A percentile compares a stretch with the other conserved stretches of the same genome.
Conservation (phyloP, 2,797 vertebrate genomes). For the Enteromius paludinosus region DNA sequence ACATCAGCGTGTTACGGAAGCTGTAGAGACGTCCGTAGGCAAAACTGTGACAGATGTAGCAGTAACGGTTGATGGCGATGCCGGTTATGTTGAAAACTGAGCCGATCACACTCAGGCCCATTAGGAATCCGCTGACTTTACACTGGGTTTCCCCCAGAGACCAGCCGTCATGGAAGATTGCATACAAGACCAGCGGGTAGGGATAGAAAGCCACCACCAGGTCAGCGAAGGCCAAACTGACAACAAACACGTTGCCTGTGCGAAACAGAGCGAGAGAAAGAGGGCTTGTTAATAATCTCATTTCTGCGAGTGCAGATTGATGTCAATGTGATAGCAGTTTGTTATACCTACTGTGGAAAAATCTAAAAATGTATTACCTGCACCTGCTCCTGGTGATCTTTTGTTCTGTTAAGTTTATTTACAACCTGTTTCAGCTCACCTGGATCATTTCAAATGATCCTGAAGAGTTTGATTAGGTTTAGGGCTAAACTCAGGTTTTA, state of each 20-base stretch:
- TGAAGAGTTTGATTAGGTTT: not conserved
- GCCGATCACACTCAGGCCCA: constrained; percentile 86
- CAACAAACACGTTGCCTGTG: constrained; percentile 82
- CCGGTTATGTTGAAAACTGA: constrained; percentile 88
- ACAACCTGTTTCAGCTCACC: not conserved
- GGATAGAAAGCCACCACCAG: constrained; percentile 83
- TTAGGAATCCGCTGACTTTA: constrained; percentile 84
- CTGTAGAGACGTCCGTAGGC: constrained; percentile 83
- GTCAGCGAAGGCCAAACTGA: constrained; percentile 82
- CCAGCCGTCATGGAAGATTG: constrained; percentile 83
- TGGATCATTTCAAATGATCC: not conserved
- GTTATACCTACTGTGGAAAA: not conserved
- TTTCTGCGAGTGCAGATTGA: not conserved
- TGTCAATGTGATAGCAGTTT: not conserved
- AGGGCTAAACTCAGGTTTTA: not conserved
- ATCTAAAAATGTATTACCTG: not conserved
- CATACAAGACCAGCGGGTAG: constrained; percentile 81
- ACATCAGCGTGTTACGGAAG: constrained; percentile 80
- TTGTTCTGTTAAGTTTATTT: not conserved
- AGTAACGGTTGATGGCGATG: constrained; percentile 86
- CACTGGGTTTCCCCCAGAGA: constrained; percentile 81
- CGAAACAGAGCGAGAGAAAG: constrained; percentile 25
- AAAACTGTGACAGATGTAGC: constrained; percentile 86
- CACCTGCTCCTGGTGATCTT: not conserved
- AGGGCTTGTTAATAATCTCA: not conserved